Evolutionary conservation across 2,797 vertebrate species (phyloP).

Genomic region (Lophotriccus pileatus): DNA sequence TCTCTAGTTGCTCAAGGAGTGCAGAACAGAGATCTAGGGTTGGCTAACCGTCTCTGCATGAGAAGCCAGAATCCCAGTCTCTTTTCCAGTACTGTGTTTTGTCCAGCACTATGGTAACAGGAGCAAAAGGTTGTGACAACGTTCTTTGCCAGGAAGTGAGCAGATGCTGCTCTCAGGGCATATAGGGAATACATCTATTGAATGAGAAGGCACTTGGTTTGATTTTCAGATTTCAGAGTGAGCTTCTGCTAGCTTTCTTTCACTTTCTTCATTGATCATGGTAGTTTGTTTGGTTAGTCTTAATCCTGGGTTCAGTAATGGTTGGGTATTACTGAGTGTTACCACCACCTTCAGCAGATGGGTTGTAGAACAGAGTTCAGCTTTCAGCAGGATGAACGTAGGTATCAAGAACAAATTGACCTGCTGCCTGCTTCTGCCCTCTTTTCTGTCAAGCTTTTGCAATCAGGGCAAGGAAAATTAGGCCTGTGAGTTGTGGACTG

Average conservation of each 20-base stretch:
- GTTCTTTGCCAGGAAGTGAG: not conserved
- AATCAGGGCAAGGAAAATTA: not conserved
- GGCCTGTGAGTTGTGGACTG: not conserved
- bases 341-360: not conserved
- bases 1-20: not conserved
- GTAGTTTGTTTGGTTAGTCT: not conserved
- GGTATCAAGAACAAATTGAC: not conserved
- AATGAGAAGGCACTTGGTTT: not conserved
- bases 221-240: not conserved
- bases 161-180: not conserved
- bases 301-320: not conserved
- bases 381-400: not conserved
- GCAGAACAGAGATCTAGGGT: not conserved
- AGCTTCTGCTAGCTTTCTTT: not conserved
- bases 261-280: not conserved
- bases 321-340: not conserved
- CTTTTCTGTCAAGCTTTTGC: not conserved
- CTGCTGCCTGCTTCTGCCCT: not conserved
- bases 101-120: not conserved
- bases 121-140: conserved; percentile 10
- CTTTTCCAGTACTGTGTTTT: not conserved
- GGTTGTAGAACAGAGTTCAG: not conserved
- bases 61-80: not conserved
- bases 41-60: not conserved
- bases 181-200: not conserved